Conservation (phyloP, 2,888 invertebrate species). For the Eupithecia inturbata region DNA sequence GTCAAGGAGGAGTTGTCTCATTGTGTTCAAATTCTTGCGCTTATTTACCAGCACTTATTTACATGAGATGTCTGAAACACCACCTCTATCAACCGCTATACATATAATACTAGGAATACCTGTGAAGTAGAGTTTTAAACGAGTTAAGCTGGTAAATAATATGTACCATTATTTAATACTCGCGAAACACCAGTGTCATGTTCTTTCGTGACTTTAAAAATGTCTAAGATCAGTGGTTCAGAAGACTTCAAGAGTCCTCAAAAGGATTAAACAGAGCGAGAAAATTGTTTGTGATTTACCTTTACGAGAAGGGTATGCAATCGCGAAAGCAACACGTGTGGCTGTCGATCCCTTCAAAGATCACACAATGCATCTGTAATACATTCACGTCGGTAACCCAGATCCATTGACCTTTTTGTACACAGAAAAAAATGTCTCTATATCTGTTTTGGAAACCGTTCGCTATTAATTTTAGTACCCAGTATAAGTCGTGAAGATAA, state of each 20-base stretch:
- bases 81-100: neutral
- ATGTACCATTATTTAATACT: neutral
- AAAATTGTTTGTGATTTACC: slow-evolving; percentile 62
- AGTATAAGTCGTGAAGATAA: neutral
- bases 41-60: slow-evolving; percentile 1
- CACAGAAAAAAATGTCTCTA: slow-evolving; percentile 14
- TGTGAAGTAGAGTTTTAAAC: neutral
- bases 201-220: neutral
- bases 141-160: neutral
- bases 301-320: slow-evolving; percentile 16
- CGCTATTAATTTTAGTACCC: neutral
- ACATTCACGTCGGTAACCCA: slow-evolving; percentile 68
- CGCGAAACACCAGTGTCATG: neutral
- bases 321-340: slow-evolving; percentile 67
- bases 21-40: slow-evolving; percentile 2
- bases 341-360: slow-evolving; percentile 41
- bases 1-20: neutral
- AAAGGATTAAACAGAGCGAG: slow-evolving; percentile 65
- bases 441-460: neutral
- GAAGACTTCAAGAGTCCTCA: slow-evolving; percentile 33
- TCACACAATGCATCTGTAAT: slow-evolving; percentile 63
- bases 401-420: slow-evolving; percentile 26
- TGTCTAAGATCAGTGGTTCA: slow-evolving; percentile 2
- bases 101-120: neutral
- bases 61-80: neutral